Conservation (phyloP, 2,888 invertebrate genomes). For the Rhimphoctona megacephalus region DNA sequence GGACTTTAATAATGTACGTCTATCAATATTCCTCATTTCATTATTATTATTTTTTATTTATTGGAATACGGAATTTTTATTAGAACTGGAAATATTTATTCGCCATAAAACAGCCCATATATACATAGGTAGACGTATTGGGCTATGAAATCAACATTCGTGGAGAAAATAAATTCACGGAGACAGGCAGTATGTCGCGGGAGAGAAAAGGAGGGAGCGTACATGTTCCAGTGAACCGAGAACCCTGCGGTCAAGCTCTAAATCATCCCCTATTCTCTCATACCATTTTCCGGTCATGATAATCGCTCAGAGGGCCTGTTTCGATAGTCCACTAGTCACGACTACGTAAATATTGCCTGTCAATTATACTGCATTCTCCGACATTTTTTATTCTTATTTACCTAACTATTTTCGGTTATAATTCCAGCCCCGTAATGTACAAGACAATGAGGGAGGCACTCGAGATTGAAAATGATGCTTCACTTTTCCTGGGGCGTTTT, state of each 20-base stretch:
- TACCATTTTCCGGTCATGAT: constrained; percentile 41
- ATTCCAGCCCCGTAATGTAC: neutral
- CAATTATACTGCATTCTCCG: constrained; percentile 36
- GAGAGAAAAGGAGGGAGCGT: constrained; percentile 10
- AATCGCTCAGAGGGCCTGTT: constrained; percentile 41
- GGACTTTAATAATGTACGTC: neutral
- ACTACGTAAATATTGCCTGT: constrained; percentile 39
- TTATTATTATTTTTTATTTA: neutral
- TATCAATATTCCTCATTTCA: neutral
- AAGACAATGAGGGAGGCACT: neutral
- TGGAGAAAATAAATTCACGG: constrained; percentile 74
- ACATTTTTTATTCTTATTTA: constrained; percentile 32
- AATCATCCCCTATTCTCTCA: constrained; percentile 73
- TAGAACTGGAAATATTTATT: neutral
- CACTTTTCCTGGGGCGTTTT: constrained; percentile 26
- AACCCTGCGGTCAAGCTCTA: constrained; percentile 65
- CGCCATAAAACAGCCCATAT: neutral
- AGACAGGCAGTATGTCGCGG: constrained; percentile 54
- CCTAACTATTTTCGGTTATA: neutral
- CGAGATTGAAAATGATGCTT: constrained; percentile 57
- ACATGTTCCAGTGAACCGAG: constrained; percentile 54
- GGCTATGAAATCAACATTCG: constrained; percentile 74
- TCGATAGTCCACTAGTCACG: constrained; percentile 29
- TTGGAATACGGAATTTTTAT: neutral
- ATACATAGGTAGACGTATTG: constrained; percentile 48